These are phyloP conservation scores for Drosophila repletoides DNA, from an alignment of 1,140 invertebrate species.

Conservation along the genomic window DNA sequence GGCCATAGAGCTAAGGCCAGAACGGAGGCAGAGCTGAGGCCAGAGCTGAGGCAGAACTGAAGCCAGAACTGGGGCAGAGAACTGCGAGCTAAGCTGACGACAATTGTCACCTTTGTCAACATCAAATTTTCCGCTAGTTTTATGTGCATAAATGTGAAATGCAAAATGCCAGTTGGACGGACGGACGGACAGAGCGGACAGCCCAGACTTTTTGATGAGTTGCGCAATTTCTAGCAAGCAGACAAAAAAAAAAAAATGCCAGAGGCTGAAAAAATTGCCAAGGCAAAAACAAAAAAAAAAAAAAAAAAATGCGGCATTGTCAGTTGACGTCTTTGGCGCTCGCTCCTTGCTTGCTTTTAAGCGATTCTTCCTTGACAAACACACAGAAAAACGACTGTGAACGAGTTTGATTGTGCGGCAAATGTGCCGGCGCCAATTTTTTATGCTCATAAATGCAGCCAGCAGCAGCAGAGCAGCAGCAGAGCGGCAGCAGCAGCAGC, in stretches of 20 bases:
- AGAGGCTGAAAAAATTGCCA: constrained; percentile 20
- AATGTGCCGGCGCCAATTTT: constrained; percentile 68
- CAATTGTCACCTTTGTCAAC: constrained; percentile 77
- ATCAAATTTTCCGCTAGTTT: constrained; percentile 75
- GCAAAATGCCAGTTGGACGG: constrained; percentile 43
- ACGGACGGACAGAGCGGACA: constrained; percentile 17
- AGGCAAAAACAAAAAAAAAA: not conserved
- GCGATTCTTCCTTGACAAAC: constrained; percentile 37
- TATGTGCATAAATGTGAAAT: constrained; percentile 73
- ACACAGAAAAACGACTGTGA: constrained; percentile 3
- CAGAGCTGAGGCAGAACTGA: not conserved
- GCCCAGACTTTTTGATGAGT: constrained; percentile 68
- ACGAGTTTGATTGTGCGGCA: constrained; percentile 56
- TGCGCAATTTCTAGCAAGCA: constrained; percentile 55
- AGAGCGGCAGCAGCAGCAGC: constrained; percentile 19
- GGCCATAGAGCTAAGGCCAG: not conserved
- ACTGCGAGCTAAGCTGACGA: constrained; percentile 17
- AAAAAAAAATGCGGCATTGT: constrained; percentile 54
- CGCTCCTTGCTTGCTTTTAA: constrained; percentile 50
- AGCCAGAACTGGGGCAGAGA: not conserved
- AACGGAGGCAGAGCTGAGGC: not conserved
- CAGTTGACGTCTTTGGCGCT: constrained; percentile 55
- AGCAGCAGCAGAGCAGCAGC: constrained; percentile 19
- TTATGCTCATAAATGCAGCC: constrained; percentile 76
- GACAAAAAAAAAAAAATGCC: constrained; percentile 1